Base-by-base conservation (phyloP, 2,888 invertebrate species). In the Ochlodes sylvanus region DNA sequence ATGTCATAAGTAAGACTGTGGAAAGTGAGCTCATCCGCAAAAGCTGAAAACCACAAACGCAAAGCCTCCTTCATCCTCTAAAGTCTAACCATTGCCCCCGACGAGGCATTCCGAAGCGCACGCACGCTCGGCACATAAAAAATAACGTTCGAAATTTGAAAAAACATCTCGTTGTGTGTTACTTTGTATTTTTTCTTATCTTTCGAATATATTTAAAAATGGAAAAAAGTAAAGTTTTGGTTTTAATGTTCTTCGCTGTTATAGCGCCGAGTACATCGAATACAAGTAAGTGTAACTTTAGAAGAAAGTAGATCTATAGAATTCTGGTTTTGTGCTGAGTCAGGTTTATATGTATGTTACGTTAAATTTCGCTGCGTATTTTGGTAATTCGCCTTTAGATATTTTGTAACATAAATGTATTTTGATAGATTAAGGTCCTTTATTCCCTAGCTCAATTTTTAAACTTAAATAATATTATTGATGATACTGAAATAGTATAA, bases 241-340 rank as follows among this genome's bases (percentile, higher is more conserved):
- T 71, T 74, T 88, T 65, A 72, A 55, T 55, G 61, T 88, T 71
- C 82, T 90, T 84, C 61, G 85, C 85, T 52, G 80, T 84, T 69
- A 73, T 87, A 69, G 82, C 87, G 42, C 81, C 87, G 71, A 83
- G 86, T 70, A 80, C 88, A 19, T 86, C 90, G 27, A 84, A 88
- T 71, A 82, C 90, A 84, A 88, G 92, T 92, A 87, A 93, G 92
- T 92, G 69, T 21, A 52, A 70, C 72, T 76, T 77, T 77, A 73
- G 78, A 89, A 85, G 88, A 89, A 90, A 89, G 89, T 89, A 78
- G 87, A 83, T n/a, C n/a, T n/a, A n/a, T 77, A 71, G 72, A 81
- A 84, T 69, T 77, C 83, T 82, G 71, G 71, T 66, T 65, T 71
- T 71, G 60, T 66, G 52, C 14, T 52, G 12, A 27, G 42, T 54